Evolutionary conservation across 2,113 vertebrate genomes (phyloP).

Genomic region (Cnemophilus loriae): DNA sequence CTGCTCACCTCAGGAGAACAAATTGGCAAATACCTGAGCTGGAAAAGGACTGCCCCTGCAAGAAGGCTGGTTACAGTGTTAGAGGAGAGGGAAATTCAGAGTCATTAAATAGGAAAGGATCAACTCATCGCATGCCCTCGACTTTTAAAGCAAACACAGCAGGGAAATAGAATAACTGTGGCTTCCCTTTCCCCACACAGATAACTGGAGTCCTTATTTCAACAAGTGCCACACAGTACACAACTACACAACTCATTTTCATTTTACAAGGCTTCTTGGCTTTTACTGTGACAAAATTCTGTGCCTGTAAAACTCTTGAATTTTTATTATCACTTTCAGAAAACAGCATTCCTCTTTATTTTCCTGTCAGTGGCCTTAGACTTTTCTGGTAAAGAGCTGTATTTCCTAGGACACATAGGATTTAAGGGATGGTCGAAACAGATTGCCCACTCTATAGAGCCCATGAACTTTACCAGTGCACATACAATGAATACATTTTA

Average conservation of each 20-base stretch:
- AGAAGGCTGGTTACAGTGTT: background rate
- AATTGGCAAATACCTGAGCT: background rate
- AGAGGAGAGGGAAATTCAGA: slow-evolving; percentile 4
- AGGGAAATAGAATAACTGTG: background rate
- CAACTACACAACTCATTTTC: background rate
- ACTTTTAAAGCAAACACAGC: background rate
- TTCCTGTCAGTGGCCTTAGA: background rate
- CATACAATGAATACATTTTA: background rate
- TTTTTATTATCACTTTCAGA: background rate
- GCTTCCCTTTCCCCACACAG: background rate
- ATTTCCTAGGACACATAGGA: background rate
- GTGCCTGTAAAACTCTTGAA: background rate
- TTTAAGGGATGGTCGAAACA: background rate
- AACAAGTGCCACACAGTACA: background rate
- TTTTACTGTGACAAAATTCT: background rate
- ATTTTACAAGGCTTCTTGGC: slow-evolving; percentile 7
- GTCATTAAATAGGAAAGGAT: slow-evolving; percentile 32
- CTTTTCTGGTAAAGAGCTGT: background rate
- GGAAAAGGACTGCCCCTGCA: background rate
- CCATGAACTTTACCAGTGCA: background rate
- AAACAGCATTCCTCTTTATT: background rate
- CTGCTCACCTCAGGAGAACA: background rate
- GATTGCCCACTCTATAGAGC: background rate
- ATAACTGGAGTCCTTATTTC: background rate
- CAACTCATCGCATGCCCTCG: background rate